These are phyloP conservation scores for Gambusia yucatana DNA, from an alignment of 2,797 vertebrate genomes.

Conservation along the genomic window DNA sequence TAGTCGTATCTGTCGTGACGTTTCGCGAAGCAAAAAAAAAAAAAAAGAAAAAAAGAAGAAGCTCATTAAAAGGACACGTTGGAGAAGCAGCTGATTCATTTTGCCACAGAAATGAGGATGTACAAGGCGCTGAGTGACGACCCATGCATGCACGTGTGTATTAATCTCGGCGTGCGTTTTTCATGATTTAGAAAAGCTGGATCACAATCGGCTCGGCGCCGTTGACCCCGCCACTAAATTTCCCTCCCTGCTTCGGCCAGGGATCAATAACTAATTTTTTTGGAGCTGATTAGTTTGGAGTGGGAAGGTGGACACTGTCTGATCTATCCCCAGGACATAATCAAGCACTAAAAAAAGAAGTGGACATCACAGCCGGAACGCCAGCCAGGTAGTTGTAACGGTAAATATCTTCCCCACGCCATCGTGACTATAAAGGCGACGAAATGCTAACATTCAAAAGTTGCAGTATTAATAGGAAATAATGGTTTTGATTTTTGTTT, in stretches of 20 bases:
- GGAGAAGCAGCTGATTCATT: slow-evolving; percentile 71
- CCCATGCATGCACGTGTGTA: slow-evolving; percentile 21
- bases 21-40: slow-evolving; percentile 19
- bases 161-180: slow-evolving; percentile 26
- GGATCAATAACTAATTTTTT: slow-evolving; percentile 99
- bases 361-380: slow-evolving; percentile 79
- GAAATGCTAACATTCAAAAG: background rate
- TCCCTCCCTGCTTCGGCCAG: slow-evolving; percentile 76
- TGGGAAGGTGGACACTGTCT: slow-evolving; percentile 87
- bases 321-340: slow-evolving; percentile 94
- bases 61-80: slow-evolving; percentile 59
- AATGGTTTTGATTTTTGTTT: background rate
- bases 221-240: slow-evolving; percentile 87
- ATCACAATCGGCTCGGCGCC: slow-evolving; percentile 72
- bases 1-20: slow-evolving; percentile 33
- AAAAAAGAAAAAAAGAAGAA: slow-evolving; percentile 34
- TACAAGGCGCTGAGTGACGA: slow-evolving; percentile 20
- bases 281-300: slow-evolving; percentile 97
- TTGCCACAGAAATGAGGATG: slow-evolving; percentile 17
- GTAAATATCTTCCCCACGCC: slow-evolving; percentile 25
- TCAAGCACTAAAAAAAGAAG: slow-evolving; percentile 87
- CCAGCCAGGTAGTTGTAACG: slow-evolving; percentile 43
- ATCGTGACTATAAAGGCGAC: background rate
- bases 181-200: slow-evolving; percentile 51
- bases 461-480: background rate